phyloP scores from a whole-genome alignment of 2,113 vertebrate genomes.

The Cololabis saira region DNA sequence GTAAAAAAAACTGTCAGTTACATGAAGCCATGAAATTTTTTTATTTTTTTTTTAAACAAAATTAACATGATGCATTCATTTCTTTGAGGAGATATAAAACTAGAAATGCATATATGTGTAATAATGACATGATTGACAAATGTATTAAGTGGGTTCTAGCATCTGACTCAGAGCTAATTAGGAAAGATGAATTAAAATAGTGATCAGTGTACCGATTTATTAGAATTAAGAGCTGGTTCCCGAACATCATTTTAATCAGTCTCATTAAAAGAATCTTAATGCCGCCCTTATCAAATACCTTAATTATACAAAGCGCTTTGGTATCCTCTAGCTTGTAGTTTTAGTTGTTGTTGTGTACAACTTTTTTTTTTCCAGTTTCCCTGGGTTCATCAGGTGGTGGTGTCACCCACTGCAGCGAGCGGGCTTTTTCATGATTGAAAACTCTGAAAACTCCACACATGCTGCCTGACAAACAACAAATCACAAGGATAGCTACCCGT shows the following conservation, averaged over 20 bases:
- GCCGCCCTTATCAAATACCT: not conserved
- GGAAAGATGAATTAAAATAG: constrained; percentile 36
- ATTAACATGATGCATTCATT: constrained; percentile 21
- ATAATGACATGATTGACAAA: constrained; percentile 42
- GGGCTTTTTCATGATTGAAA: too few species aligned
- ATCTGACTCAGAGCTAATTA: constrained; percentile 44
- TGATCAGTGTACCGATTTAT: constrained; percentile 14
- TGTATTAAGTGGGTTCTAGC: constrained; percentile 25
- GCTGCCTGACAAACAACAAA: too few species aligned
- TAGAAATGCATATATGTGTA: not conserved
- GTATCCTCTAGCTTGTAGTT: not conserved
- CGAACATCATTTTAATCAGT: constrained; percentile 9
- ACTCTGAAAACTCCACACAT: too few species aligned
- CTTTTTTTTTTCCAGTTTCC: not conserved
- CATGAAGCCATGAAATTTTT: constrained; percentile 8
- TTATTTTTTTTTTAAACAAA: constrained; percentile 12
- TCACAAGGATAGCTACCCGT: too few species aligned
- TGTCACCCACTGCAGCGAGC: too few species aligned
- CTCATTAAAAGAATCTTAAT: not conserved
- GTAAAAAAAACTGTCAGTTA: constrained; percentile 10
- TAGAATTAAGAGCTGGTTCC: constrained; percentile 19
- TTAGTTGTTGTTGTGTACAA: not conserved
- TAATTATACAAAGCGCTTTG: not conserved
- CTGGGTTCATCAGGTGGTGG: too few species aligned
- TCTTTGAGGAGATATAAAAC: constrained; percentile 16